Evolutionary conservation across 1,140 invertebrate genomes (phyloP).

Genomic region (Pogonus chalceus): DNA sequence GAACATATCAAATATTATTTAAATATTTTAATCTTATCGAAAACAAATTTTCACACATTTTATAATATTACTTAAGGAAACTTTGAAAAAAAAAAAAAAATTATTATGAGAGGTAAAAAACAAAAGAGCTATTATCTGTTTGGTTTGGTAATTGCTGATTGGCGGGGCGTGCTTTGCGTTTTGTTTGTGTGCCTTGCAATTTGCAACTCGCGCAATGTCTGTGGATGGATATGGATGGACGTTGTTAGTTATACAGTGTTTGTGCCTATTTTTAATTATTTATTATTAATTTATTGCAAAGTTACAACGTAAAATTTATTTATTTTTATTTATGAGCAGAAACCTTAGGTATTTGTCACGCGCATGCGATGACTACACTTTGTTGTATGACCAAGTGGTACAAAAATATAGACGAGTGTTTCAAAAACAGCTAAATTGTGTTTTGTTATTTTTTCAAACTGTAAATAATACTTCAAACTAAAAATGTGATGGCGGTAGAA

Average conservation of each 20-base stretch:
- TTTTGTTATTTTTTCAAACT: neutral
- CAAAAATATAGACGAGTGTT: conserved; percentile 2
- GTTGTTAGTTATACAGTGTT: neutral
- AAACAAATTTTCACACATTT: no score
- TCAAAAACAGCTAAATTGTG: conserved; percentile 4
- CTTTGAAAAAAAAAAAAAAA: no score
- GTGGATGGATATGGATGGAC: neutral
- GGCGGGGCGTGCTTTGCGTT: neutral
- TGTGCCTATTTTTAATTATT: neutral
- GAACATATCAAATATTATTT: conserved; percentile 15
- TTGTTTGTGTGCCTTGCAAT: no score
- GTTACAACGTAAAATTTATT: neutral
- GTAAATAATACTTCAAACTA: no score
- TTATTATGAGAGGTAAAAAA: no score
- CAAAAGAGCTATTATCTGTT: no score
- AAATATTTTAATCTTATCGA: conserved; percentile 14
- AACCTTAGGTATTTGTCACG: conserved; percentile 2
- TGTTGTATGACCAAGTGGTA: neutral
- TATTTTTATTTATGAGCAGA: neutral
- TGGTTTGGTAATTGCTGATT: no score
- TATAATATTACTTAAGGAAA: no score
- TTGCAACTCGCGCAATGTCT: no score
- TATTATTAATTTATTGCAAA: neutral
- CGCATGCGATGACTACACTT: neutral
- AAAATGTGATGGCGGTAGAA: no score